Base-by-base conservation (phyloP, 2,113 vertebrate genomes). In the Elephas maximus region DNA sequence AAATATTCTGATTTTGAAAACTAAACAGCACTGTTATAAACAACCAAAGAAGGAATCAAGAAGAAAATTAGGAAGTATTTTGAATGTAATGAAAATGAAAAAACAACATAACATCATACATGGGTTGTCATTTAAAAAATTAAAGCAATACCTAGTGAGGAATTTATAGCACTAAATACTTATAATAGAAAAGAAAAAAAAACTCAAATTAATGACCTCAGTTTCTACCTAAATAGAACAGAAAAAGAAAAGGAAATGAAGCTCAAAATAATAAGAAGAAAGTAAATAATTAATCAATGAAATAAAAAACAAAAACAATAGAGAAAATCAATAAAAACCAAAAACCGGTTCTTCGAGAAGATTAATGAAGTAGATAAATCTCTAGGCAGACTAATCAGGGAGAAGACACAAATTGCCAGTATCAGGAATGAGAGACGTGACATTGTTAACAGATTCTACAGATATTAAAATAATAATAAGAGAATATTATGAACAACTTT, bases 171-270 rank as follows among this genome's bases (percentile, higher is more conserved):
- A 76, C 2, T 74, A 86, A 81, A 65, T 7, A 6, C 17, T 26
- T 28, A 11, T 11, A 28, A 41, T 63, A 74, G 10, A 48, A 63
- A 63, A 63, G 8, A 8, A 63, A 60, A 94, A 21, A 63, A 76
- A 71, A 33, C 21, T 67, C 74, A 67, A 81, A 91, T 74, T 6
- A 18, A 67, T 81, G 8, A 76, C 9, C 65, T 81, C 53, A 37
- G 28, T 44, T 57, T 44, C 28, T 41, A 63, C 12, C 28, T 45
- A 51, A 86, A 81, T 37, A 88, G 37, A 53, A 88, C 0, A 67
- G 21, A 51, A 73, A 30, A 81, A 77, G 37, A 21, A 71, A 96
- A 80, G 21, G 57, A 90, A 86, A 86, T 63, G 14, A 91, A 92
- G 23, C 45, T 20, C 62, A 88, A 78, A 69, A 26, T 83, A 94